Base-by-base conservation (phyloP, 2,888 invertebrate species). In the Harmothoe impar region DNA sequence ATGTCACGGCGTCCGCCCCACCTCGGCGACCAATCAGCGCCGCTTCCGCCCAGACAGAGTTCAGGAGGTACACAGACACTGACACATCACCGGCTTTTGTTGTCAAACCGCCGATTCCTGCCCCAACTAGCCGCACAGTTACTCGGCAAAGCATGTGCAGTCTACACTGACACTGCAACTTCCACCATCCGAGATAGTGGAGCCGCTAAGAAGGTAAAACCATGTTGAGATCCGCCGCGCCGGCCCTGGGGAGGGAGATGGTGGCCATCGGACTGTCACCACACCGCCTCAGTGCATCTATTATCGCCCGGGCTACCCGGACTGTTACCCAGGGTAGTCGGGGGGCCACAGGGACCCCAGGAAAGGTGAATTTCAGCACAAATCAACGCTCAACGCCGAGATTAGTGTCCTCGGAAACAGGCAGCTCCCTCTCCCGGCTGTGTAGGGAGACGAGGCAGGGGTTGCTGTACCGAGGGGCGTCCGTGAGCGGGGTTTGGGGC, bases 1-100 rank as follows among this genome's bases (percentile, higher is more conserved):
- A 43, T 43, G 43, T 43, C 43, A 43, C 43, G 10, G 43, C 43
- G 43, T 43, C 43, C 43, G 10, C 43, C 43, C 43, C 43, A 43
- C 43, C 43, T 43, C 10, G 5, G 3, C 43, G 5, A 43, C 43
- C 43, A 43, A 43, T 43, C 43, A 43, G 43, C 43, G 10, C 10
- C 43, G n/a, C 43, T 43, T 43, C 43, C 43, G 43, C 10, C 43
- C 43, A 43, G 43, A 43, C 43, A 43, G 43, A 43, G 43, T 43
- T 43, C 43, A 43, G 43, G 5, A 7, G 43, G 43, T 43, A 43
- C 43, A 43, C 43, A 43, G 43, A 7, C 43, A 43, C 12, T 62
- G 62, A 62, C 62, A 62, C 62, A 62, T 62, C 62, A 62, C 62
- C 62, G 62, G 62, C 62, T 20, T 62, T 62, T 62, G 62, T 62